Conservation (phyloP, 2,113 vertebrate genomes). For the Patagioenas fasciata region DNA sequence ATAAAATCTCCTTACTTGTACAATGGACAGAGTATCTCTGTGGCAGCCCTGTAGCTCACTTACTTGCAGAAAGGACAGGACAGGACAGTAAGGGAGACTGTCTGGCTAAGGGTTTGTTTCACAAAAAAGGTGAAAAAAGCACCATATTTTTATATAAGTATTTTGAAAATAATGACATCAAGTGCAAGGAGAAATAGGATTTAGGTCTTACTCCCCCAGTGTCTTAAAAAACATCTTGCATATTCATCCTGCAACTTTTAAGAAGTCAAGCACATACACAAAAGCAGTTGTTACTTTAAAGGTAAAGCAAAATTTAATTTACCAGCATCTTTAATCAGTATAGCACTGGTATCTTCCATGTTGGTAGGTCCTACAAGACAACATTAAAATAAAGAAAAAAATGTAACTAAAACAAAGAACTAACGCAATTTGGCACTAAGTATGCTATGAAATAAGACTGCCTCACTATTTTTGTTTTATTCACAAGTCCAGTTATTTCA, state of each 20-base stretch:
- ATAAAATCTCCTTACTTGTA: neutral
- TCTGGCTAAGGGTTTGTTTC: neutral
- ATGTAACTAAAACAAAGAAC: neutral
- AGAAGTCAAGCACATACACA: neutral
- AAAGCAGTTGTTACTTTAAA: neutral
- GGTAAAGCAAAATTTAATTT: conserved; percentile 11
- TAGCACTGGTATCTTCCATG: conserved; percentile 83
- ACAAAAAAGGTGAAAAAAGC: neutral
- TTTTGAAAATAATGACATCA: neutral
- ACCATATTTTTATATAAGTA: neutral
- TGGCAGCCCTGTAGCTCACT: neutral
- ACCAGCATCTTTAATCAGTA: conserved; percentile 95
- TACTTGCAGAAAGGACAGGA: neutral
- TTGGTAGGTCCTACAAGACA: conserved; percentile 80
- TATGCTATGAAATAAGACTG: neutral
- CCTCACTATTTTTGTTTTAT: neutral
- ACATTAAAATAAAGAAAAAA: neutral
- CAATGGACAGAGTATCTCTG: neutral
- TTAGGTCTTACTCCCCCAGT: neutral
- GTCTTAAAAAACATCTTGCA: neutral
- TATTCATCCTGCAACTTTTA: neutral
- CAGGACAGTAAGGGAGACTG: neutral
- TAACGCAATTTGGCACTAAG: neutral
- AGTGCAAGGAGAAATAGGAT: neutral
- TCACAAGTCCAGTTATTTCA: neutral